Percentiles rank a stretch among this genome's conserved stretches.
These are phyloP conservation scores for Drosophila mojavensis DNA, from an alignment of 1,140 invertebrate genomes.

Conservation along the genomic window DNA sequence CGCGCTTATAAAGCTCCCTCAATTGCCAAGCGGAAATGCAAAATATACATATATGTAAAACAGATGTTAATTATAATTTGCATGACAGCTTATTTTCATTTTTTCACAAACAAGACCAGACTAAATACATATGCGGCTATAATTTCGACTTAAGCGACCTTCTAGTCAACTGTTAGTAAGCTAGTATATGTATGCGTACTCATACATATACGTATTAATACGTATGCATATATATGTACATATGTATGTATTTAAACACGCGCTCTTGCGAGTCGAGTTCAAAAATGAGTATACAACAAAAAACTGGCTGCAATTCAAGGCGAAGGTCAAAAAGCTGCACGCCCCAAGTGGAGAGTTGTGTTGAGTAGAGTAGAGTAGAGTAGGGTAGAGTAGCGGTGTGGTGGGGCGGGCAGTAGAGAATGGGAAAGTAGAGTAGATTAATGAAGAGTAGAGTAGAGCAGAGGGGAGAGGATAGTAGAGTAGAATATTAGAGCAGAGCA, in stretches of 20 bases:
- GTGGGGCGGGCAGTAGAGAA: no score
- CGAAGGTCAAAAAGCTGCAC: slow-evolving; percentile 52
- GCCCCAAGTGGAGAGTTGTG: not conserved
- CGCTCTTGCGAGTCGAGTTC: slow-evolving; percentile 15
- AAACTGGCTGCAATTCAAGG: slow-evolving; percentile 39
- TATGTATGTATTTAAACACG: not conserved
- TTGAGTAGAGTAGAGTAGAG: not conserved
- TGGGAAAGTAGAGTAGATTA: no score
- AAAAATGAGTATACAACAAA: slow-evolving; percentile 20
- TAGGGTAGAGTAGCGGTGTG: not conserved
- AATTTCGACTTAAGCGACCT: not conserved
- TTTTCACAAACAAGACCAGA: slow-evolving; percentile 4
- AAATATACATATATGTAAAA: not conserved
- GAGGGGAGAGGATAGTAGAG: not conserved
- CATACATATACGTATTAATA: not conserved
- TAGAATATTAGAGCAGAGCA: not conserved
- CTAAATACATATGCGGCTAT: slow-evolving; percentile 2
- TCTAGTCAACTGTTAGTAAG: not conserved
- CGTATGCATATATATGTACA: not conserved
- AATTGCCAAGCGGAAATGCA: slow-evolving; percentile 3
- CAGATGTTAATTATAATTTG: slow-evolving; percentile 1
- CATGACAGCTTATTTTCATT: not conserved
- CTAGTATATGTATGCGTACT: not conserved
- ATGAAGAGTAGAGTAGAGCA: not conserved
- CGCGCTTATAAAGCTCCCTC: not conserved